Evolutionary conservation across 2,113 vertebrate species (phyloP).

Genomic region (Jacana jacana): DNA sequence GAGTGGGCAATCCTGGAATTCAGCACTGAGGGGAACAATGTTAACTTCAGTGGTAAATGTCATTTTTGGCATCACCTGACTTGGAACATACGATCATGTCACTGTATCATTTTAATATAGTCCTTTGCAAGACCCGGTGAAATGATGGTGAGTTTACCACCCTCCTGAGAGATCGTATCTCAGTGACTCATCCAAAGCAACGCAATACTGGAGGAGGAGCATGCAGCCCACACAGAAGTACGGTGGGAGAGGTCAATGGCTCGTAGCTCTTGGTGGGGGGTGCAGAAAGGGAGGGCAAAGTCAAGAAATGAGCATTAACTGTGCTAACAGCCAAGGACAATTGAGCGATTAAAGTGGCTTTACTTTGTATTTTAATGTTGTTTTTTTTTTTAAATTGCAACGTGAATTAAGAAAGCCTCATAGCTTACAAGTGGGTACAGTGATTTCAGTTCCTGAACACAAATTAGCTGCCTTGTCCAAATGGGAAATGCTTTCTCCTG

Average conservation of each 20-base stretch:
- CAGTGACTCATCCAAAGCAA: background rate
- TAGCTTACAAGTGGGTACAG: background rate
- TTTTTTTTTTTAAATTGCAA: background rate
- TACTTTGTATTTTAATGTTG: background rate
- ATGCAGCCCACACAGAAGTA: background rate
- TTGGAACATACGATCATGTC: background rate
- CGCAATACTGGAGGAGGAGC: background rate
- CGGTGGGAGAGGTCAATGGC: background rate
- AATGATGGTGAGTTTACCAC: background rate
- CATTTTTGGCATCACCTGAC: background rate
- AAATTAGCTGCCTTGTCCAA: background rate
- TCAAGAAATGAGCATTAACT: background rate
- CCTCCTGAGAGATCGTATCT: background rate
- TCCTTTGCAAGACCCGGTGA: background rate
- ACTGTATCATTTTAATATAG: background rate
- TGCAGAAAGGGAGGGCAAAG: background rate
- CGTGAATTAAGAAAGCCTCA: background rate
- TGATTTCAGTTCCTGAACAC: background rate
- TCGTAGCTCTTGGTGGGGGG: background rate
- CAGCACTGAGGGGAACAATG: background rate
- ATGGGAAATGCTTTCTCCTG: background rate
- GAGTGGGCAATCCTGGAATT: rapidly evolving
- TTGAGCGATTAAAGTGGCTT: background rate
- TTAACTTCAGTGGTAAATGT: background rate
- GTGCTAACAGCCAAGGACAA: background rate